These are phyloP conservation scores for Lycodopsis pacificus DNA, from an alignment of 2,797 vertebrate species.

Conservation along the genomic window DNA sequence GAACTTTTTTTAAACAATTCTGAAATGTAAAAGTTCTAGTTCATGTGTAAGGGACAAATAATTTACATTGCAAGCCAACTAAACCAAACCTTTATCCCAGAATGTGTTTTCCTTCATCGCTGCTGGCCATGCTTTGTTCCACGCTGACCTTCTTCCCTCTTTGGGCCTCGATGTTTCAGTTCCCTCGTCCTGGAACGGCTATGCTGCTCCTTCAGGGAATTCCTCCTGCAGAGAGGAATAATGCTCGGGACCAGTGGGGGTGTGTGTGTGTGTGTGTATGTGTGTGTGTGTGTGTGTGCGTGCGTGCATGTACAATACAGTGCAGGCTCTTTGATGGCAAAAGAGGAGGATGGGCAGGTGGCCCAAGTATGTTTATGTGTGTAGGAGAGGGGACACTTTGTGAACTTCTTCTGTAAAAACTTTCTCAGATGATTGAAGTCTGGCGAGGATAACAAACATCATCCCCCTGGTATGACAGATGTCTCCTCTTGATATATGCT, in stretches of 20 bases:
- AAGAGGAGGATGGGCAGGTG: conserved; percentile 66
- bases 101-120: conserved; percentile 27
- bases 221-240: conserved; percentile 81
- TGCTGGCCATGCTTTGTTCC: conserved; percentile 26
- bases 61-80: background rate
- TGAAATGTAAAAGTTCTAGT: background rate
- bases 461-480: conserved; percentile 80
- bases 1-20: background rate
- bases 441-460: conserved; percentile 84
- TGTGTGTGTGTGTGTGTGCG: conserved; percentile 14
- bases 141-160: conserved; percentile 40
- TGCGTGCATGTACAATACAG: conserved; percentile 29
- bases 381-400: conserved; percentile 73
- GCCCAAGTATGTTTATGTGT: conserved; percentile 71
- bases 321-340: conserved; percentile 71
- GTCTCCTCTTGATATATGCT: conserved; percentile 81
- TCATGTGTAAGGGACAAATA: background rate
- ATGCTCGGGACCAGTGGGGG: conserved; percentile 59
- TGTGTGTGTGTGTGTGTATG: conserved; percentile 21
- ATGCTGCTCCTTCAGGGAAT: conserved; percentile 74
- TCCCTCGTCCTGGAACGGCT: conserved; percentile 47
- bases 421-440: conserved; percentile 80
- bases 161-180: conserved; percentile 47
- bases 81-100: background rate
- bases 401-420: conserved; percentile 81